phyloP scores from a whole-genome alignment of 37 sponge, comb jelly and placozoan genomes.

The Aplysina aerophoba region DNA sequence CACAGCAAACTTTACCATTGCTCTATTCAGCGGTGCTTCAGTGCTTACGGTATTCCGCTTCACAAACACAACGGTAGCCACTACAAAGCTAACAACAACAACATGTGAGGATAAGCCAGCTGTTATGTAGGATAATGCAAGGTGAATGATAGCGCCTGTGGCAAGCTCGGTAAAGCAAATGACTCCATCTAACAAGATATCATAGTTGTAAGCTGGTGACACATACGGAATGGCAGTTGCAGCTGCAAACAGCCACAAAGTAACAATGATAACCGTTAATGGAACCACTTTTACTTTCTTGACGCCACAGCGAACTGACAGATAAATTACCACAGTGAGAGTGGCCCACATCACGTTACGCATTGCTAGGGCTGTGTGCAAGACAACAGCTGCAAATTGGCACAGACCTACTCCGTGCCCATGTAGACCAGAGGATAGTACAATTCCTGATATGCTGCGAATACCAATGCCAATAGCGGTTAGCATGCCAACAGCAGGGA shows the following conservation, averaged over 20 bases:
- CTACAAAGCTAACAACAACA: background rate
- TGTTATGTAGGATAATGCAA: background rate
- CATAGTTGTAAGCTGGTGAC: background rate
- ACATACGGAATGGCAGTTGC: background rate
- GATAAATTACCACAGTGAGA: background rate
- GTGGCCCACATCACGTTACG: slow-evolving; percentile 7
- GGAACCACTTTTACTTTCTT: background rate
- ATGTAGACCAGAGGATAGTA: too few relatives aligned
- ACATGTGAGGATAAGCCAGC: background rate
- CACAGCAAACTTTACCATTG: background rate
- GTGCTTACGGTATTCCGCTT: background rate
- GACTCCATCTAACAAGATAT: background rate
- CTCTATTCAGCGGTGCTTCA: background rate
- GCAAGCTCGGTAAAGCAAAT: background rate
- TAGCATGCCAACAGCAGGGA: too few relatives aligned
- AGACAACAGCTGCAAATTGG: too few relatives aligned
- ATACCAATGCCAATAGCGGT: too few relatives aligned
- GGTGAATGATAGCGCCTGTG: background rate
- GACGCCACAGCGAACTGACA: background rate
- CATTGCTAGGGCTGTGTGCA: background rate
- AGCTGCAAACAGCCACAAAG: background rate
- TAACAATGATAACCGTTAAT: background rate
- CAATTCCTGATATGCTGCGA: too few relatives aligned
- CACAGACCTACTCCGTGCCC: too few relatives aligned
- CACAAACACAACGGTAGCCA: background rate